Evolutionary conservation across 1,140 invertebrate genomes (phyloP).

Genomic region (Saccostrea glomerata): DNA sequence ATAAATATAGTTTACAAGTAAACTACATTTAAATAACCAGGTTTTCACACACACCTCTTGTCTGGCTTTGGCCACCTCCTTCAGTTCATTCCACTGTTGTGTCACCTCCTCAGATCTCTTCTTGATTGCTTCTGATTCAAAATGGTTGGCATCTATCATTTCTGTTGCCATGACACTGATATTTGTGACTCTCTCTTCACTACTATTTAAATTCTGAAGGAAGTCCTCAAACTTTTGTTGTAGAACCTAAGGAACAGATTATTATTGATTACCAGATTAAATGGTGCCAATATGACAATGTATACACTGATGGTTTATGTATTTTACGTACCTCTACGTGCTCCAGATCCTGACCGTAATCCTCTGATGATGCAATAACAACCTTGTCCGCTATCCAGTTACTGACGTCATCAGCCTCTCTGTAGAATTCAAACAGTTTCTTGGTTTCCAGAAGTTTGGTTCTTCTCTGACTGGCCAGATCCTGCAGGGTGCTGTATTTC

Average conservation of each 20-base stretch:
- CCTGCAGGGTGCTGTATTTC: slow-evolving; percentile 74
- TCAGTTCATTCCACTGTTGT: slow-evolving; percentile 94
- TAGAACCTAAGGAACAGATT: slow-evolving; percentile 73
- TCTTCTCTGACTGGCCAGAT: slow-evolving; percentile 85
- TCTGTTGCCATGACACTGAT: slow-evolving; percentile 79
- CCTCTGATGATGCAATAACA: slow-evolving; percentile 96
- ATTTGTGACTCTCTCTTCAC: slow-evolving; percentile 88
- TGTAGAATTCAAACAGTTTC: slow-evolving; percentile 98
- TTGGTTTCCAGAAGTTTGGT: slow-evolving; percentile 96
- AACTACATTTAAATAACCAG: background rate
- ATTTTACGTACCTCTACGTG: slow-evolving; percentile 90
- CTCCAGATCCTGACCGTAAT: slow-evolving; percentile 96
- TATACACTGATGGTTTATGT: too few relatives aligned
- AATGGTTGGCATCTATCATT: slow-evolving; percentile 90
- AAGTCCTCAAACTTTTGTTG: slow-evolving; percentile 93
- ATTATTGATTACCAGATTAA: background rate
- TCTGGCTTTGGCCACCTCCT: slow-evolving; percentile 92
- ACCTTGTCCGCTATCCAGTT: slow-evolving; percentile 99
- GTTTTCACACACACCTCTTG: slow-evolving; percentile 84
- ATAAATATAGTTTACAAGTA: background rate
- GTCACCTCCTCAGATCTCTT: slow-evolving; percentile 87
- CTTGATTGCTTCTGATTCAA: slow-evolving; percentile 90
- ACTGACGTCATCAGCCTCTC: slow-evolving; percentile 98
- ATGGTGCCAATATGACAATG: background rate
- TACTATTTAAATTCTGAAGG: slow-evolving; percentile 87